phyloP scores from a whole-genome alignment of 1,140 invertebrate genomes.

The Plectrocnemia conspersa region DNA sequence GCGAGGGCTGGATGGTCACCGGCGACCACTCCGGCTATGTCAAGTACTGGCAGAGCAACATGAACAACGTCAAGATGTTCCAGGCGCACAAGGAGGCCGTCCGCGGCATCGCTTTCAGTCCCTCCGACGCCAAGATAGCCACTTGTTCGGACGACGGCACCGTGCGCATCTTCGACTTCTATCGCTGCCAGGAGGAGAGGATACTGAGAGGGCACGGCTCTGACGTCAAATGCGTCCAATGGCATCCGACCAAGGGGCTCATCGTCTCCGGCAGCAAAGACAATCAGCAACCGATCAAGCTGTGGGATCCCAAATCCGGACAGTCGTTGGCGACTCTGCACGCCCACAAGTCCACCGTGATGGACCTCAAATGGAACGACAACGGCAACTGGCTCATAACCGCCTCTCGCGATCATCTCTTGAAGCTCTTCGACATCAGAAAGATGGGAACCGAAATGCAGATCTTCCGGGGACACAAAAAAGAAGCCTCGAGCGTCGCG shows the following conservation, averaged over 20 bases:
- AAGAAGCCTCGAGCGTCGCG: slow-evolving; percentile 93
- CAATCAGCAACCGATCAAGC: slow-evolving; percentile 98
- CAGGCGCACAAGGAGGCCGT: slow-evolving; percentile 99
- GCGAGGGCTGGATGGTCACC: slow-evolving; percentile 99
- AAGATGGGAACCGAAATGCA: slow-evolving; percentile 92
- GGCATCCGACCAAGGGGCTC: slow-evolving; percentile 97
- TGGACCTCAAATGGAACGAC: slow-evolving; percentile 98
- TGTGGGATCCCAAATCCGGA: slow-evolving; percentile 98
- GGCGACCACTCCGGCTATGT: slow-evolving; percentile 98
- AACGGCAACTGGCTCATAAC: slow-evolving; percentile 99
- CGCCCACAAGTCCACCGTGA: slow-evolving; percentile 98
- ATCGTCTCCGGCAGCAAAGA: slow-evolving; percentile 98
- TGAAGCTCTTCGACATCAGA: slow-evolving; percentile 97
- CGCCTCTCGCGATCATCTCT: slow-evolving; percentile 93
- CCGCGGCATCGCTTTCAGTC: slow-evolving; percentile 98
- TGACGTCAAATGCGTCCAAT: slow-evolving; percentile 99
- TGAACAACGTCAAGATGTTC: slow-evolving; percentile 99
- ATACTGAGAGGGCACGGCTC: slow-evolving; percentile 96
- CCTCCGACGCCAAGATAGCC: slow-evolving; percentile 96
- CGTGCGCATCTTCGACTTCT: slow-evolving; percentile 97
- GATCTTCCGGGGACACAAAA: slow-evolving; percentile 96
- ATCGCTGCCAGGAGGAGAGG: slow-evolving; percentile 92
- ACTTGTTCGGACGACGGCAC: slow-evolving; percentile 99
- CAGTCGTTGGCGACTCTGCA: slow-evolving; percentile 85
- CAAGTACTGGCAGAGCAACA: slow-evolving; percentile 99